Base-by-base conservation (phyloP, 2,113 vertebrate species). In the Perca fluviatilis region DNA sequence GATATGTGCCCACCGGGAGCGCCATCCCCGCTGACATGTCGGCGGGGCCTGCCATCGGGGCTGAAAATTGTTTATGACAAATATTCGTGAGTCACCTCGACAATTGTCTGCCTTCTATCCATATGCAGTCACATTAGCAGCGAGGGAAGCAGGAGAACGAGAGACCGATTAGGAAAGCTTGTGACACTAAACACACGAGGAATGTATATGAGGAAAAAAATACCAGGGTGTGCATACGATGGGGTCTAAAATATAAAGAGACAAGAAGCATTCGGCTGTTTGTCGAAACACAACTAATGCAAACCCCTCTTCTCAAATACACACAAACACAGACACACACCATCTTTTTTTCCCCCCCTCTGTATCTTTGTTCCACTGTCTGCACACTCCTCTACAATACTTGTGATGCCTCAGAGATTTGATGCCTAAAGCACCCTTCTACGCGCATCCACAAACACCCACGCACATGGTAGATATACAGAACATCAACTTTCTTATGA, bases 401-500 rank as follows among this genome's bases (percentile, higher is more conserved):
- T 25, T 58, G 67, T 15, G 21, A 64, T 54, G 43, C 63, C 47
- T 77, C 50, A 33, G 53, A 66, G 2, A 71, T 71, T 47, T 77
- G 46, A 85, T 2, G 5, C 57, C 21, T 30, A 27, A 65, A 67
- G 58, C 33, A 18, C 12, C 12, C 21, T 21, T 63, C 19, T 49
- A 30, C 18, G 23, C 30, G n/a, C 40, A 47, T 60, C 18, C 67
- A 30, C 54, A n/a, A 15, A 30, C 10, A 60, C 58, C 69, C 40
- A 27, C 46, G 9, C 19, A 46, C 18, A 77, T 40, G 64, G 46
- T 50, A 54, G 73, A 86, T 60, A 82, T 61, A 77, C 63, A 56
- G 78, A 89, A 83, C 81, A 81, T 88, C 83, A 83, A 64, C 77
- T 82, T 85, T 79, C 70, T n/a, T 86, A 79, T 54, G 77, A 84